phyloP scores from a whole-genome alignment of 1,140 invertebrate genomes.

The Drosophila bifasciata region DNA sequence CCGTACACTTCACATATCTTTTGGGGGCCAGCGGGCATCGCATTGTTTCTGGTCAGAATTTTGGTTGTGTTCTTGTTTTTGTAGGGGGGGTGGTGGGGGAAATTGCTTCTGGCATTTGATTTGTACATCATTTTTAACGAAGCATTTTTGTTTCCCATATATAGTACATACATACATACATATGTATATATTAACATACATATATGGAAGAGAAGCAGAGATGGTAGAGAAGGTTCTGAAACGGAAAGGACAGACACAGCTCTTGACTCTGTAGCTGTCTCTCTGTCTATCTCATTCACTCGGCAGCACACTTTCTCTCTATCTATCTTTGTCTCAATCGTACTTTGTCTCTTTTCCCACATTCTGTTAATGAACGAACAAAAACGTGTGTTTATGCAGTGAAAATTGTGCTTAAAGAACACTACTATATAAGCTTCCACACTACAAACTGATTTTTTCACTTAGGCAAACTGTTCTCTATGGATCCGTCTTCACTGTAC shows the following conservation, averaged over 20 bases:
- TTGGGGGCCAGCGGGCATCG: slow-evolving; percentile 18
- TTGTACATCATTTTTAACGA: slow-evolving; percentile 81
- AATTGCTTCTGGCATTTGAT: slow-evolving; percentile 81
- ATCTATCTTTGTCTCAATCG: not conserved
- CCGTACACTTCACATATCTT: not conserved
- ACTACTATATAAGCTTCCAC: too few relatives aligned
- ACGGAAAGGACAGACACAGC: slow-evolving; percentile 19
- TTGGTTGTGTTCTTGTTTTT: slow-evolving; percentile 39
- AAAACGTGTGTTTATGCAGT: slow-evolving; percentile 30
- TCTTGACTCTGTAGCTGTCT: slow-evolving; percentile 18
- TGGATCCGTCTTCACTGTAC: too few relatives aligned
- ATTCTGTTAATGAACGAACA: slow-evolving; percentile 45
- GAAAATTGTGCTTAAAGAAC: too few relatives aligned
- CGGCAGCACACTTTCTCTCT: not conserved
- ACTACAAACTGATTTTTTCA: too few relatives aligned
- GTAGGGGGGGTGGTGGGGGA: slow-evolving; percentile 49
- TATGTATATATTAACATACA: too few relatives aligned
- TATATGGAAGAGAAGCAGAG: slow-evolving; percentile 25
- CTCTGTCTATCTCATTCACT: not conserved
- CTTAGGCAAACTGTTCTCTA: too few relatives aligned
- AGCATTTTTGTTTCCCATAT: slow-evolving; percentile 66
- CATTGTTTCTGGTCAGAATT: slow-evolving; percentile 51
- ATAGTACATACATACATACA: too few relatives aligned
- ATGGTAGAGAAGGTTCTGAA: not conserved
- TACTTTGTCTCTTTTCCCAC: not conserved